Evolutionary conservation across 2,797 vertebrate species (phyloP).

Genomic region (Triplophysa yarkandensis): DNA sequence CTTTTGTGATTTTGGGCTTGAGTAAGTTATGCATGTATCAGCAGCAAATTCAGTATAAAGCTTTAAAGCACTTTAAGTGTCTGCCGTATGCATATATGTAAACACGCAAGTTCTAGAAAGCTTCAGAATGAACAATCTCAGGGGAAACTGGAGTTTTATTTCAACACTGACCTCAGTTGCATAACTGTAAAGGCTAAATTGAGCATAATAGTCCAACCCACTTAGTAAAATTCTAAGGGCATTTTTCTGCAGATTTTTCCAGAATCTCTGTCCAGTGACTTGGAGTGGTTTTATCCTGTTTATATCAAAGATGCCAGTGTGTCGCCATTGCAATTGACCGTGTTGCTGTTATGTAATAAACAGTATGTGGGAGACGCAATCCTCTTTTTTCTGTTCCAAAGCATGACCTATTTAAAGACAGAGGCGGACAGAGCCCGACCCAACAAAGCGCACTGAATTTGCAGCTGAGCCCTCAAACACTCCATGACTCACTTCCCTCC

Average conservation of each 20-base stretch:
- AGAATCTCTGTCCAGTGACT: constrained; percentile 33
- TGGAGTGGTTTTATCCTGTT: constrained; percentile 14
- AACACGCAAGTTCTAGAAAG: no score
- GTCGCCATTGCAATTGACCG: background rate
- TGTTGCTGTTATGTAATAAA: constrained; percentile 63
- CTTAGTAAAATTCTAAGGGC: background rate
- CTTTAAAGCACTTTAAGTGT: no score
- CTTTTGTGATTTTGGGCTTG: background rate
- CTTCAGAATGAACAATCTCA: no score
- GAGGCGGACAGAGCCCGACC: constrained; percentile 42
- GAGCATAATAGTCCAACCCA: background rate
- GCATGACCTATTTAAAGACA: constrained; percentile 70
- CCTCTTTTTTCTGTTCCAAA: constrained; percentile 63
- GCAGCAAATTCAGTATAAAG: background rate
- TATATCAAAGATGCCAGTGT: background rate
- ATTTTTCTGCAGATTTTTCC: background rate
- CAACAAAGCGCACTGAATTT: constrained; percentile 38
- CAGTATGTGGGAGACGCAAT: constrained; percentile 57
- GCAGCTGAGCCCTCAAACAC: constrained; percentile 57
- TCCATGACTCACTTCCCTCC: constrained; percentile 58
- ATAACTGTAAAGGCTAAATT: constrained; percentile 30
- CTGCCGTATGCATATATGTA: no score
- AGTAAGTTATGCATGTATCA: background rate
- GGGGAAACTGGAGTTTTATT: background rate
- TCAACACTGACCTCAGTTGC: constrained; percentile 24